Percentiles rank a stretch among this genome's conserved stretches.
These are phyloP conservation scores for Maniola hyperantus DNA, from an alignment of 2,888 invertebrate genomes.

Conservation along the genomic window DNA sequence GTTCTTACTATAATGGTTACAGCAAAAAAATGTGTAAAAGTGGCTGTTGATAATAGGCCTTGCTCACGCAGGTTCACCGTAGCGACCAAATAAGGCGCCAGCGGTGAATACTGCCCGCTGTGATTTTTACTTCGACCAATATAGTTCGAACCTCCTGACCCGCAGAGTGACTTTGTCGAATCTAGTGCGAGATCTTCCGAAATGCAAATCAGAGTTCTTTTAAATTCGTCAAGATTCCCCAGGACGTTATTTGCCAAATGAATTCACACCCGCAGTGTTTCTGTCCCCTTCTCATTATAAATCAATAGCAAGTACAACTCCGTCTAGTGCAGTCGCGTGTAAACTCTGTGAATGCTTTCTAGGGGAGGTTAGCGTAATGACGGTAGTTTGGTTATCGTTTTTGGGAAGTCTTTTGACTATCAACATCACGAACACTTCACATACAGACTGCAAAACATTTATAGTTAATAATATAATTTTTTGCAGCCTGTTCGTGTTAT, in stretches of 20 bases:
- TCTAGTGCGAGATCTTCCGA: not conserved
- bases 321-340: constrained; percentile 70
- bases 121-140: constrained; percentile 60
- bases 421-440: not conserved
- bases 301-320: constrained; percentile 78
- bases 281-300: constrained; percentile 74
- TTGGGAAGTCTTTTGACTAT: constrained; percentile 10
- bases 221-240: not conserved
- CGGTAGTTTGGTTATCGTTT: constrained; percentile 12
- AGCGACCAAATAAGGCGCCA: constrained; percentile 67
- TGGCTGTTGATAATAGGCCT: constrained; percentile 68
- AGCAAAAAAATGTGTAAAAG: constrained; percentile 67
- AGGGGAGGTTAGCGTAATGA: constrained; percentile 38
- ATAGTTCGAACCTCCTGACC: constrained; percentile 21
- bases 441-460: not conserved
- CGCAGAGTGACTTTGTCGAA: constrained; percentile 1
- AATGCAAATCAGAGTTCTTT: constrained; percentile 2
- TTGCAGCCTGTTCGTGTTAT: not conserved
- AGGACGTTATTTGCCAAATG: constrained; percentile 50
- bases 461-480: not conserved
- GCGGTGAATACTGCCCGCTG: constrained; percentile 71
- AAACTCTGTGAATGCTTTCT: constrained; percentile 50
- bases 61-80: constrained; percentile 72
- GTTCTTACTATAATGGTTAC: constrained; percentile 56
- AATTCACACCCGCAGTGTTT: constrained; percentile 70